phyloP scores from a whole-genome alignment of 2,797 vertebrate genomes.

The Tolypeutes matacus region DNA sequence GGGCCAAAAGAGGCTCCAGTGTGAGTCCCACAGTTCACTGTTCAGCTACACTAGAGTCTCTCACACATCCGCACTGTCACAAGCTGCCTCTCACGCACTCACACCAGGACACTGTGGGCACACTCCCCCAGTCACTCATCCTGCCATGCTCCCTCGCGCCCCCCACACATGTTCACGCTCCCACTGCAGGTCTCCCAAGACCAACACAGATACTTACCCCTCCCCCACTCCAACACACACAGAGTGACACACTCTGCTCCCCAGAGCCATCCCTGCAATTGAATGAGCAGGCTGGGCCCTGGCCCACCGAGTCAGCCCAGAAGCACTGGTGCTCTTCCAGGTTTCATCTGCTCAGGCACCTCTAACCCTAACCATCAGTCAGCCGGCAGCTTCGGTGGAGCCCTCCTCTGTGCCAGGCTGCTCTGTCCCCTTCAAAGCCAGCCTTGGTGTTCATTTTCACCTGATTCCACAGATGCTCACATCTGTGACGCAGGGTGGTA shows the following conservation, averaged over 20 bases:
- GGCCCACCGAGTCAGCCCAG: neutral
- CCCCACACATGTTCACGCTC: fast-evolving
- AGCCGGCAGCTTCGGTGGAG: neutral
- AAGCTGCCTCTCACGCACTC: neutral
- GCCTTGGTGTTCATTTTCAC: neutral
- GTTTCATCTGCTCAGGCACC: neutral
- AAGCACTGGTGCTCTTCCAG: neutral
- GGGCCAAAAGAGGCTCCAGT: neutral
- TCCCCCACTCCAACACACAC: too few species aligned
- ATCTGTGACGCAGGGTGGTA: neutral
- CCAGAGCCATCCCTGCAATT: neutral
- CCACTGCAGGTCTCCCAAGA: neutral
- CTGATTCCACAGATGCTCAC: neutral
- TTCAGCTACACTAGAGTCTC: too few species aligned
- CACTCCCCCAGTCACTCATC: neutral
- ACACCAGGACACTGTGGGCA: neutral
- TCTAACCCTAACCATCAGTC: neutral
- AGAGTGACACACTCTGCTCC: neutral
- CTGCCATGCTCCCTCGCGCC: neutral
- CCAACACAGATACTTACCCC: neutral
- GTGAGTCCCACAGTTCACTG: neutral
- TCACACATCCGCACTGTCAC: neutral
- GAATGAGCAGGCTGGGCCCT: neutral
- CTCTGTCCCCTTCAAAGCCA: neutral
- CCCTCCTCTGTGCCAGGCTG: neutral